Evolutionary conservation across 1,140 invertebrate genomes (phyloP).

Genomic region (Tetramorium simillimum): DNA sequence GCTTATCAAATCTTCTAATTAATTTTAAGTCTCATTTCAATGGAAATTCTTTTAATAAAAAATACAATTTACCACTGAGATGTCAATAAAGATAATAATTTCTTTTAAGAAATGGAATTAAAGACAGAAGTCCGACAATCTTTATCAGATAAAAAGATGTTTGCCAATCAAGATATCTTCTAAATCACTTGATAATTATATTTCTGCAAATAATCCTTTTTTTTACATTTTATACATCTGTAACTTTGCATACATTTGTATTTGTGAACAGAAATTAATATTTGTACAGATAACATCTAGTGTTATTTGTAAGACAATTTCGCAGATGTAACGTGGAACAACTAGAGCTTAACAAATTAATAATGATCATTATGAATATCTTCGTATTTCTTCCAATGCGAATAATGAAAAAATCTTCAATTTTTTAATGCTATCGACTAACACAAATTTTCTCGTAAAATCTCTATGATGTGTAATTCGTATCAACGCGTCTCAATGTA

Average conservation of each 20-base stretch:
- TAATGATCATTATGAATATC: neutral
- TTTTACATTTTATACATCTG: neutral
- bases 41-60: neutral
- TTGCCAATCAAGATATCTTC: neutral
- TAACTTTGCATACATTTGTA: neutral
- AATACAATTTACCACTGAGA: neutral
- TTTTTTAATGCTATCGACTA: neutral
- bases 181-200: conserved; percentile 3
- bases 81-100: neutral
- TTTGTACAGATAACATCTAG: neutral
- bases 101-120: neutral
- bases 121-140: neutral
- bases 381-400: too few species aligned
- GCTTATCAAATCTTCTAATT: neutral
- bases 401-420: too few species aligned
- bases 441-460: neutral
- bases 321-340: neutral
- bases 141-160: neutral
- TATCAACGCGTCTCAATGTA: neutral
- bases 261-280: neutral
- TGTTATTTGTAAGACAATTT: neutral
- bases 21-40: neutral
- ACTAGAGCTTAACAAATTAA: neutral
- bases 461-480: neutral
- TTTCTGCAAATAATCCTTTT: neutral